Base-by-base conservation (phyloP, 1,140 invertebrate species). In the Brachionus koreanus region DNA sequence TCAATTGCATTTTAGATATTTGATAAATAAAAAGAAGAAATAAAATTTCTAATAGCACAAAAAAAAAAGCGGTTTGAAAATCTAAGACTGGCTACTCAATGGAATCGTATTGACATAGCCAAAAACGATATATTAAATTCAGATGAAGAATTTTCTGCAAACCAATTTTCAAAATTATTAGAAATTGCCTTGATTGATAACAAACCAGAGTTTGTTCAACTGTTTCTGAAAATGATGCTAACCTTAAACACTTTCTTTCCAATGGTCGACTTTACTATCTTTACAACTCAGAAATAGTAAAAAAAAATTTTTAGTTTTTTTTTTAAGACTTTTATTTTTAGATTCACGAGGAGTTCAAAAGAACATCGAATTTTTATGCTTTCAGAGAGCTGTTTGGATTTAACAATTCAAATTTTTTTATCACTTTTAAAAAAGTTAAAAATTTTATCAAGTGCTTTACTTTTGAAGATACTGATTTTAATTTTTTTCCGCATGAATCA, bases 151-250 rank as follows among this genome's bases (percentile, higher is more conserved):
- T 52, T 77, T 52, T 19, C 23, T 13, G 10, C 33, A 37, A 23
- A 52, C n/a, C 25, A 81, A 75, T 81, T 88, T 57, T 84, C 87
- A 67, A 84, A 87, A 84, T 85, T 86, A 35, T 86, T 88, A 86
- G 84, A 85, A 43, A 77, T 77, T 16, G 46, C 75, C 10, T 19
- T 77, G 33, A 57, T 77, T 0, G 57, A 77, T 37, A 77, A 77
- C 37, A 77, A 63, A 23, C 46, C 75, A 33, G 57, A 77, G 25
- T 77, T 77, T 77, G 75, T 77, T 16, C 46, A 77, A 61, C 13
- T 77, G 5, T 63, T 77, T 39, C 49, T 77, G 46, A 77, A 25
- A 77, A 77, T 63, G 75, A 46, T 13, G 46, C 57, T n/a, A 77
- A 52, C 35, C 16, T 52, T 16, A 35, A 52, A 5, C 25, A 57